Conservation (phyloP, 2,797 vertebrate species). For the Luscinia megarhynchos region DNA sequence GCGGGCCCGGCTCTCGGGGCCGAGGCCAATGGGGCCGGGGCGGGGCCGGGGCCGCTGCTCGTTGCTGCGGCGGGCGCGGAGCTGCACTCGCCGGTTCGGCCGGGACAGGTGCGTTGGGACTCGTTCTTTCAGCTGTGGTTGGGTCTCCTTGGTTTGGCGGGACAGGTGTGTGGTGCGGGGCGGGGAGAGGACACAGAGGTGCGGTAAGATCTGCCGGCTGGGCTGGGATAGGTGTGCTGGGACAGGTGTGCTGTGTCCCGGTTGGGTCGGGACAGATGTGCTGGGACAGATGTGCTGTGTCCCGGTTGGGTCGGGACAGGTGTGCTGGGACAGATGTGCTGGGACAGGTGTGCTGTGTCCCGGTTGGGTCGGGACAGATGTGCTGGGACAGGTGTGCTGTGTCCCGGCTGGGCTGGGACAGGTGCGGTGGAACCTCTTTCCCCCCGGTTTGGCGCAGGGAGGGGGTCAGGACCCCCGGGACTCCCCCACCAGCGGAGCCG, state of each 20-base stretch:
- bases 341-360: too few relatives aligned
- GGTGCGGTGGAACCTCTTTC: not conserved
- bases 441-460: too few relatives aligned
- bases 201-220: not conserved
- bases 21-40: too few relatives aligned
- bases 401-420: not conserved
- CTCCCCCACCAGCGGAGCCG: fast-evolving
- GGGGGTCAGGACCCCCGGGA: fast-evolving
- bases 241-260: too few relatives aligned
- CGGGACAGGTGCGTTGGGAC: not conserved
- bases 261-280: not conserved
- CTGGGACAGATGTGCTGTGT: not conserved
- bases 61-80: not conserved
- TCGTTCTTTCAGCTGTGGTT: not conserved
- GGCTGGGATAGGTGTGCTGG: not conserved
- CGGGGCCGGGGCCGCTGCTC: not conserved
- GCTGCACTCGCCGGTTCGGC: not conserved
- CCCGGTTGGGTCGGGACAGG: not conserved
- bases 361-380: not conserved
- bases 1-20: too few relatives aligned
- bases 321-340: not conserved
- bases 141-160: not conserved
- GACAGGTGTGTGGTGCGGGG: not conserved
- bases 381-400: not conserved
- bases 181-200: not conserved